Conservation (phyloP, 2,797 vertebrate genomes). For the Gastrophryne carolinensis region DNA sequence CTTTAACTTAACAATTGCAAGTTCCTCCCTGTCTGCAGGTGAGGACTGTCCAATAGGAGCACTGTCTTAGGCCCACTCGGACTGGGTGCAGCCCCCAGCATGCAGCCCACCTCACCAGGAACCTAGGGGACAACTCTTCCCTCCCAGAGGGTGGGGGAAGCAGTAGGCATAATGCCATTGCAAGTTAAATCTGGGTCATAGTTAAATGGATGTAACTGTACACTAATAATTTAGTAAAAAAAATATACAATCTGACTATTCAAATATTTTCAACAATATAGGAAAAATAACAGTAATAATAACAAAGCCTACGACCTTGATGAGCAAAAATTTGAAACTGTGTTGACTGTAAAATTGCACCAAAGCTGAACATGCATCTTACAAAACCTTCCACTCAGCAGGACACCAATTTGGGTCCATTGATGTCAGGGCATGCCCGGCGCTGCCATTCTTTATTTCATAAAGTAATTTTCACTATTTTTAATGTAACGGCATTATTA, state of each 20-base stretch:
- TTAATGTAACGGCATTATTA: constrained; percentile 53
- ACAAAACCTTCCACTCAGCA: constrained; percentile 43
- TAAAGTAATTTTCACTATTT: constrained; percentile 51
- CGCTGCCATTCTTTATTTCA: constrained; percentile 43
- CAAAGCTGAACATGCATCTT: constrained; percentile 30
- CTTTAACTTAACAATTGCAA: too few species aligned
- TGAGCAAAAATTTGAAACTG: constrained; percentile 49
- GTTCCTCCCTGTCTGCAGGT: too few species aligned
- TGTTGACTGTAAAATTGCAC: constrained; percentile 50
- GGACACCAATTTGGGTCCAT: constrained; percentile 50
- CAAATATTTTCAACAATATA: too few species aligned
- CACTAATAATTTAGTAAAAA: constrained; percentile 15
- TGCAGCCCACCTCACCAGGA: too few species aligned
- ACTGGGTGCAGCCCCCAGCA: too few species aligned
- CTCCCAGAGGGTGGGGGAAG: too few species aligned
- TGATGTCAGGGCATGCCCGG: constrained; percentile 37
- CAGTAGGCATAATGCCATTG: too few species aligned
- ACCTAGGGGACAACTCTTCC: too few species aligned
- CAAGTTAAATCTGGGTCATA: too few species aligned
- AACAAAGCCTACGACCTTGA: constrained; percentile 22
- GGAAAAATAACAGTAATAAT: constrained; percentile 17
- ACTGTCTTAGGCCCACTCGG: too few species aligned
- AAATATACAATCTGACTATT: too few species aligned
- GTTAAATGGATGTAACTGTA: not conserved
- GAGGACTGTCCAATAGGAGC: too few species aligned